These are phyloP conservation scores for Eupithecia subumbrata DNA, from an alignment of 2,888 invertebrate genomes.

Conservation along the genomic window DNA sequence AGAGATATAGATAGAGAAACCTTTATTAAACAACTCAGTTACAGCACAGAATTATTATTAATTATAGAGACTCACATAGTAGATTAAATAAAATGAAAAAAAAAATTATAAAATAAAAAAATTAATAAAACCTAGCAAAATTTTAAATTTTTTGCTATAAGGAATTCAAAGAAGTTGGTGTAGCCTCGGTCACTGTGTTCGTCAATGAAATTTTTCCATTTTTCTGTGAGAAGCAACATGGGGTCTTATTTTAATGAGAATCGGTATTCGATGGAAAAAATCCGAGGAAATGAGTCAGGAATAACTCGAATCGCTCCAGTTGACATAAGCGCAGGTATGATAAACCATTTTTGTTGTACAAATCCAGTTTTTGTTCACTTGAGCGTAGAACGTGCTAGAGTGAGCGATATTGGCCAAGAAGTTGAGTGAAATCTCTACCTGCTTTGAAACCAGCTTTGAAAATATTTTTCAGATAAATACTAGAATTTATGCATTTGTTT, in stretches of 20 bases:
- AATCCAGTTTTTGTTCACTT: neutral
- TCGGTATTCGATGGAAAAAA: slow-evolving; percentile 61
- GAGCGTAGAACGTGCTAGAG: neutral
- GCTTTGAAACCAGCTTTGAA: too few relatives aligned
- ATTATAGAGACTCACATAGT: too few relatives aligned
- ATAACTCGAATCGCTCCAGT: slow-evolving; percentile 68
- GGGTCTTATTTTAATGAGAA: slow-evolving; percentile 59
- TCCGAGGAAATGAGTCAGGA: slow-evolving; percentile 77
- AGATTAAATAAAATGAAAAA: too few relatives aligned
- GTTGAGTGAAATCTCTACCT: neutral
- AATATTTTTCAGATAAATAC: too few relatives aligned
- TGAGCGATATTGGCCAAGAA: neutral
- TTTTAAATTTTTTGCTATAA: neutral
- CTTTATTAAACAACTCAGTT: too few relatives aligned
- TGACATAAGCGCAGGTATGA: slow-evolving; percentile 39
- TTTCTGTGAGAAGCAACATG: slow-evolving; percentile 63
- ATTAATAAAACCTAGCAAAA: neutral
- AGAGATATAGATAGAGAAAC: too few relatives aligned
- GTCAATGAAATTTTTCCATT: slow-evolving; percentile 50
- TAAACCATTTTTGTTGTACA: slow-evolving; percentile 15
- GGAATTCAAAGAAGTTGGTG: neutral
- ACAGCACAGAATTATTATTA: too few relatives aligned
- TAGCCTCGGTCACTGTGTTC: slow-evolving; percentile 34
- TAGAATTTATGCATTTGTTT: too few relatives aligned
- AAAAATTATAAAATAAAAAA: too few relatives aligned